Percentiles rank a stretch among this genome's conserved stretches.
Evolutionary conservation across 2,113 vertebrate genomes (phyloP).

Genomic region (Calidris pugnax): DNA sequence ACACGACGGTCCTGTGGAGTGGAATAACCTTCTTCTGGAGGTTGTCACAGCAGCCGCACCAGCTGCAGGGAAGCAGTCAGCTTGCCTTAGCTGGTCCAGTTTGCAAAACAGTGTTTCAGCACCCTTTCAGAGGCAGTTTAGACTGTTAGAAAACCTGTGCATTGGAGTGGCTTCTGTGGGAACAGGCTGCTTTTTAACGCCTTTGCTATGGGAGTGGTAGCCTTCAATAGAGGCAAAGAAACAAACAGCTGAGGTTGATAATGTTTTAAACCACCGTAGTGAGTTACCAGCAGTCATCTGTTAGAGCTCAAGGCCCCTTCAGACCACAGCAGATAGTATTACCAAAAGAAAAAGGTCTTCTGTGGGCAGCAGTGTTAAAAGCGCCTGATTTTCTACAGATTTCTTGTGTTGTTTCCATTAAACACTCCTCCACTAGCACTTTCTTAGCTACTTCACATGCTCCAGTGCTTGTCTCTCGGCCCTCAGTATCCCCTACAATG

Average conservation of each 20-base stretch:
- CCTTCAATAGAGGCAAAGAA: neutral
- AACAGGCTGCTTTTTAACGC: neutral
- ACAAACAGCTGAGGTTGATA: neutral
- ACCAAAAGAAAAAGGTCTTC: neutral
- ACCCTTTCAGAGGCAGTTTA: neutral
- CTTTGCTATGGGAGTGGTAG: neutral
- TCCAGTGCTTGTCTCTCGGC: neutral
- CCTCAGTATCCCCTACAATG: neutral
- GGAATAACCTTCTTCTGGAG: neutral
- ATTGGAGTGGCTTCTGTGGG: neutral
- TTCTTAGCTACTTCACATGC: neutral
- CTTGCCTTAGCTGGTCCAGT: neutral
- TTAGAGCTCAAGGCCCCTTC: neutral
- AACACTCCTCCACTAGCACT: neutral
- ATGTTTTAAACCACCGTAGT: neutral
- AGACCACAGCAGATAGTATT: neutral
- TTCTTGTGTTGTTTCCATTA: neutral
- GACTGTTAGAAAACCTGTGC: neutral
- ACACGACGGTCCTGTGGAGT: fast-evolving
- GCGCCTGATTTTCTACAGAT: neutral
- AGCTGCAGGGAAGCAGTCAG: neutral
- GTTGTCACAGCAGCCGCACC: fast-evolving
- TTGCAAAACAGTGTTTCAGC: neutral
- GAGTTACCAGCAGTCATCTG: neutral
- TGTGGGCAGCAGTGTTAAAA: neutral